Evolutionary conservation across 35 echinoderm and acorn worm species (phyloP), one percentile per base, ranked within the genome.

Genomic region (Hemicentrotus pulcherrimus): DNA sequence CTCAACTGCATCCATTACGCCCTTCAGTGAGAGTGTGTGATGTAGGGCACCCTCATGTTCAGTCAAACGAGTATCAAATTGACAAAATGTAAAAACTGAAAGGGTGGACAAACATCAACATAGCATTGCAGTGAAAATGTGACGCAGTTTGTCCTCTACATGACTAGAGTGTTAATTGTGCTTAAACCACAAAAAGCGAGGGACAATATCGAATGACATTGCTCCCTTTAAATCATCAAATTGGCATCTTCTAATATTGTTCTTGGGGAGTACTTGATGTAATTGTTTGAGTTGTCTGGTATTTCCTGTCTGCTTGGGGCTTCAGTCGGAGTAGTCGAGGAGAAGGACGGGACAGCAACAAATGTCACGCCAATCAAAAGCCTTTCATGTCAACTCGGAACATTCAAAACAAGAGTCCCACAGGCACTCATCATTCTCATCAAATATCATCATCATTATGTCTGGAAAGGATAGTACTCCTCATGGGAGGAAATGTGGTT

Each of bases 151-250:
- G 65, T 78, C 65, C 65, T n/a, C 6, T 28, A 78, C 65, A 78
- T n/a, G 65, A 24, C 65, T 18, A 4, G 4, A 22, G 19, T 28
- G 19, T 19, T 78, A 78, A 78, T n/a, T 28, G 65, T 22, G 65
- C 65, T 78, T 78, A 1, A 22, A 78, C 65, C 65, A 78, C 65
- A 78, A 30, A 4, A 59, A 6, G 65, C 61, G 22, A 24, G 19
- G 15, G 28, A 78, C 65, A 78, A 78, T 22, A 78, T 78, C 22
- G 7, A 78, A 78, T 78, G 65, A 78, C 65, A 78, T 78, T 8
- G 65, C 65, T 78, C 65, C 65, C 65, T 78, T 78, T 78, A 78
- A 78, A 78, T 78, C 65, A 78, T 18, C 65, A 78, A 78, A 78
- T 78, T 78, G 65, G 18, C 65, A 78, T 78, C 65, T 78, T 78